Base-by-base conservation (phyloP, 2,797 vertebrate genomes). In the Smutsia gigantea region DNA sequence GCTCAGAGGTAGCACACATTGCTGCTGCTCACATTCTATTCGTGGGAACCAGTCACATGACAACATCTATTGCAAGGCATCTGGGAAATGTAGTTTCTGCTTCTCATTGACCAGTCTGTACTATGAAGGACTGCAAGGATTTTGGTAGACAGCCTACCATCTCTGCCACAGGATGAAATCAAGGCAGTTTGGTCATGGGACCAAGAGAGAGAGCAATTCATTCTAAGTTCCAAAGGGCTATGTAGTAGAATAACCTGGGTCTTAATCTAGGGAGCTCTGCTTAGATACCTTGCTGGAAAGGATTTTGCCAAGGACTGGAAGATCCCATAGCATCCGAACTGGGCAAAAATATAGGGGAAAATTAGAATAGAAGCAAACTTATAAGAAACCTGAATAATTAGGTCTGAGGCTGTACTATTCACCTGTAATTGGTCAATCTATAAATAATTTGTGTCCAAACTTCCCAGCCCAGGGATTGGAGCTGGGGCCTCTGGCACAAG, bases 31-130 rank as follows among this genome's bases (percentile, higher is more conserved):
- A 72, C 29, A 68, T 53, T 14, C 93, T 68, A n/a, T 68, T 61
- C 59, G 78, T 57, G 46, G 34, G 18, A 78, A 21, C 71, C 15
- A 55, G 69, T 93, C 95, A 97, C 7, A 10, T 84, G 95, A 46
- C 34, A 49, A 49, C 1, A 31, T 17, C 14, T 34, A 12, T 19
- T 31, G 59, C 83, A 75, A 86, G 18, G 17, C 79, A 37, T 3
- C 46, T 96, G 87, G 87, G 93, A 96, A 86, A 69, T 92, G 63
- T 75, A 59, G 59, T 92, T 46, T 79, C 59, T 74, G 68, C 2
- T 74, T 69, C n/a, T 90, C 23, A 31, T 18, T 7, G 17, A 63
- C 25, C 37, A 10, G 4, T 21, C 59, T 72, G n/a, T 7, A 10
- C 39, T 27, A 3, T 6, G 39, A 42, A 46, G 13, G 42, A 14